Percentiles rank a stretch among this genome's conserved stretches.
Conservation (phyloP, 2,113 vertebrate genomes). For the Osmerus eperlanus region DNA sequence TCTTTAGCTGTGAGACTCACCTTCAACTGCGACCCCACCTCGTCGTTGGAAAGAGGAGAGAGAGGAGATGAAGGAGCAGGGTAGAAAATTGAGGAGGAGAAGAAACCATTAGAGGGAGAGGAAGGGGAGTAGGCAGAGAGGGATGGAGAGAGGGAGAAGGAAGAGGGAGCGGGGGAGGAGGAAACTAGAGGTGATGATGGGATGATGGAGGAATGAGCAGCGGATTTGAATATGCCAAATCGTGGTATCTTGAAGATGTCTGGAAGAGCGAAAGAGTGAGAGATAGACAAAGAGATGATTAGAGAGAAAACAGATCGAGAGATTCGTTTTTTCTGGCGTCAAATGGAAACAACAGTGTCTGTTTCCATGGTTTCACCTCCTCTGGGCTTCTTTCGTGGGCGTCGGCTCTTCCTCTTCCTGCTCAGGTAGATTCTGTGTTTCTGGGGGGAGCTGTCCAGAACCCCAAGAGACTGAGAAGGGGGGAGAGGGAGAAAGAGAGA, state of each 20-base stretch:
- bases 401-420: constrained; percentile 31
- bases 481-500: not conserved
- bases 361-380: not conserved
- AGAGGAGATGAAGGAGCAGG: not conserved
- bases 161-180: not conserved
- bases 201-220: not conserved
- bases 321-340: not conserved
- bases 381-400: constrained; percentile 21
- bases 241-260: not conserved
- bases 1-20: not conserved
- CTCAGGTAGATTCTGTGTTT: constrained; percentile 31
- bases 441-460: constrained; percentile 38
- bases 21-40: not conserved
- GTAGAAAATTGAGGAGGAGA: not conserved
- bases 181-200: not conserved
- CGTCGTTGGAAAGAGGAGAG: not conserved
- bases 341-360: not conserved
- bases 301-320: not conserved
- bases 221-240: not conserved
- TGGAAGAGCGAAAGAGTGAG: not conserved
- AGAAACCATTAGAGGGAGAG: not conserved
- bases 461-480: constrained; percentile 17
- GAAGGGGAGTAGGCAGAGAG: not conserved
- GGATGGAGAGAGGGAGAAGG: not conserved
- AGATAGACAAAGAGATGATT: too few relatives aligned